Evolutionary conservation across 2,113 vertebrate species (phyloP), one percentile per base, ranked within the genome.

Genomic region (Manacus vitellinus): DNA sequence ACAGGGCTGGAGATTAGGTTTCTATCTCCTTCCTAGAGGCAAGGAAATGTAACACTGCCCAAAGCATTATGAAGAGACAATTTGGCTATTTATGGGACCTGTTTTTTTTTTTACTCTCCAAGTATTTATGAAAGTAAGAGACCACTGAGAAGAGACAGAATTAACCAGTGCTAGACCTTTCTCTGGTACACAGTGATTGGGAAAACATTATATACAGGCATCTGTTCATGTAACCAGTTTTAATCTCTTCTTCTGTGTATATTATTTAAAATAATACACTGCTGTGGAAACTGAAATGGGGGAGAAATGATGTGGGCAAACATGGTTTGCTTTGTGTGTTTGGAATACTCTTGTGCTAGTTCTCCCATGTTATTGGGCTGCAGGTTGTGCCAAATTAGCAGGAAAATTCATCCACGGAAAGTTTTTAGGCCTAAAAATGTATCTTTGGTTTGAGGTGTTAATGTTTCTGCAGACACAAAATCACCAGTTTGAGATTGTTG

Each of bases 41-140:
- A 41, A 71, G 52, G 47, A 80, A 86, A 44, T 63, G 25, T 81
- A 74, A 67, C 24, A 18, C 47, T 88, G 23, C 23, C 24, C 31
- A 71, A 71, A 87, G 59, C 23, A 41, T 84, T 83, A 31, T 35
- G 44, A 63, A 63, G 51, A 73, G 67, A 44, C 17, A 70, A 1
- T 43, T 71, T 73, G 59, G 21, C 49, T 87, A 1, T 92, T 95
- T 89, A 62, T 24, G 31, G 25, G 30, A 35, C 27, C 28, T 55
- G 17, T 0, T 0, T 21, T 30, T 43, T 54, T 56, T 52, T 55
- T 16, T 5, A 1, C 46, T 59, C 18, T 51, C 6, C 33, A 77
- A 62, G 31, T 43, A 24, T 90, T 92, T 84, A 28, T 22, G n/a
- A 47, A 85, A 44, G 55, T n/a, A 65, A 70, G 61, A 54, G 54